A percentile compares a stretch with the other conserved stretches of the same genome.
These are phyloP conservation scores for Eremobia ochroleuca DNA, from an alignment of 2,888 invertebrate species.

Conservation along the genomic window DNA sequence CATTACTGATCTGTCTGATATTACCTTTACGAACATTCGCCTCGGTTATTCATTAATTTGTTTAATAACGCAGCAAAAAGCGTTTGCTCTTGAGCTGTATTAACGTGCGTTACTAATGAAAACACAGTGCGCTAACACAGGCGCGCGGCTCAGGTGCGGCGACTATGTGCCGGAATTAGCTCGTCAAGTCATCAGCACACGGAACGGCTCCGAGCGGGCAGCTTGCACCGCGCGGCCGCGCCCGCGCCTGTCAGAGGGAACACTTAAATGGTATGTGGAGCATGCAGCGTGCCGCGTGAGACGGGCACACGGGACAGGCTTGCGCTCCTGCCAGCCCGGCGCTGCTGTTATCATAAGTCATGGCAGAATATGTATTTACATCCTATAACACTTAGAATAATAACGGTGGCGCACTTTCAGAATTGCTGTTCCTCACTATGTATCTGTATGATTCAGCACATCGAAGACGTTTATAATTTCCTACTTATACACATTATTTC, in stretches of 20 bases:
- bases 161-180: conserved; percentile 31
- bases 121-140: conserved; percentile 4
- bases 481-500: background rate
- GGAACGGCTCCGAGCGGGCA: conserved; percentile 24
- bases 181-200: conserved; percentile 33
- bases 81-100: conserved; percentile 1
- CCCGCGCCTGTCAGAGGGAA: background rate
- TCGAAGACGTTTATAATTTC: background rate
- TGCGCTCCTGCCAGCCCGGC: background rate
- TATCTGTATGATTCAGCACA: background rate
- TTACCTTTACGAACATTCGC: conserved; percentile 4
- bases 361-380: background rate
- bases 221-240: background rate
- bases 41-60: conserved; percentile 21
- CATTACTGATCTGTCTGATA: conserved; percentile 4
- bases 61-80: conserved; percentile 15
- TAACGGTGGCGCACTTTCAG: background rate
- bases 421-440: background rate
- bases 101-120: conserved; percentile 22
- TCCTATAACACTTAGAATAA: background rate
- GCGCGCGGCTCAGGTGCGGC: conserved; percentile 1
- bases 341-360: background rate
- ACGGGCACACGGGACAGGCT: background rate
- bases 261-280: conserved; percentile 1
- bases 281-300: background rate